phyloP scores from a whole-genome alignment of 2,113 vertebrate species.

The Ctenodactylus gundi region DNA sequence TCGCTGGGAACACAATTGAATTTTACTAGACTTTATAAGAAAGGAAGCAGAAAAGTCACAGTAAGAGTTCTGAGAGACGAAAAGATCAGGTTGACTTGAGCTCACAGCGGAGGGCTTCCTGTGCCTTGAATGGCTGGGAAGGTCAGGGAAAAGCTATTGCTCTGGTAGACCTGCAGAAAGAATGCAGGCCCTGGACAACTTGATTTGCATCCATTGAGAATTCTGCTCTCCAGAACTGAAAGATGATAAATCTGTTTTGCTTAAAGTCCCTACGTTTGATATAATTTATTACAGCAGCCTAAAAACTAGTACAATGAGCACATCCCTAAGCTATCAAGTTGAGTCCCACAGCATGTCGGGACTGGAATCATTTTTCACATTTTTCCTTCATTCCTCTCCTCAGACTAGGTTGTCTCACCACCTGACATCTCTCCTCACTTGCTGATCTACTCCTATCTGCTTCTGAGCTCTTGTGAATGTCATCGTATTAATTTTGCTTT shows the following conservation, averaged over 20 bases:
- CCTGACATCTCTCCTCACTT: background rate
- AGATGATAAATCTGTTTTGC: background rate
- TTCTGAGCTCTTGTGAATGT: background rate
- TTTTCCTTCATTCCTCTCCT: background rate
- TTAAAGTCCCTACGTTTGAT: background rate
- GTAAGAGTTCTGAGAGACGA: background rate
- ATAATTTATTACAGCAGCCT: background rate
- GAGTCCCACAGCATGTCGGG: background rate
- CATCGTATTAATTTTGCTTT: background rate
- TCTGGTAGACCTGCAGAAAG: background rate
- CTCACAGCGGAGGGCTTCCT: background rate
- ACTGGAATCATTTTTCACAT: background rate
- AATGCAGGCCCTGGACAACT: background rate
- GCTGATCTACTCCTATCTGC: background rate
- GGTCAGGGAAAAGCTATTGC: background rate
- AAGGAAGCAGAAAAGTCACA: background rate
- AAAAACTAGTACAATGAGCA: background rate
- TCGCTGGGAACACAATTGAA: background rate
- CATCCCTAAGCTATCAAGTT: background rate
- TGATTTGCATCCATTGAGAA: background rate
- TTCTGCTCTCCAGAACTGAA: background rate
- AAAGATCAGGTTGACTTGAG: too few species aligned
- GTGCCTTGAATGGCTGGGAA: background rate
- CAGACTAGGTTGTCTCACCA: too few species aligned
- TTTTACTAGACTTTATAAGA: background rate